Evolutionary conservation across 2,888 invertebrate species (phyloP), one percentile per base, ranked within the genome.

Genomic region (Machimus rusticus): DNA sequence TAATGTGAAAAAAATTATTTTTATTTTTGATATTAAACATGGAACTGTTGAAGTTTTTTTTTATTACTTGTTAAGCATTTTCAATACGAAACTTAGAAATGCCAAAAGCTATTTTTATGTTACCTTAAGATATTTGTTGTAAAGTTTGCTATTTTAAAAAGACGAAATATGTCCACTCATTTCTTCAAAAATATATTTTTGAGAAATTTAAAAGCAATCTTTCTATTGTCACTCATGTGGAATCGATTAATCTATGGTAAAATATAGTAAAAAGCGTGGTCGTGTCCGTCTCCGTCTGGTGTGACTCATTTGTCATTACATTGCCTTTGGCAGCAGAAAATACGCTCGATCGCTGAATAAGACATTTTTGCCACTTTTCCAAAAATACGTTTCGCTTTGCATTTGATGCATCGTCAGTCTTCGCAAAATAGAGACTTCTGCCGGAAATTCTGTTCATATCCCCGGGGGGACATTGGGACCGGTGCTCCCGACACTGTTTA

Each of bases 331-430:
- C 16, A 46, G 51, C 31, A 46, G 79, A 51, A 37, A 78, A 78
- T 46, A 81, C 81, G 55, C 34, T 28, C n/a, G 34, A 28, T 31
- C 34, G 81, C 81, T 51, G 51, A 81, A 81, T 81, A 51, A 81
- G 81, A 81, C 31, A 51, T n/a, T 81, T 76, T 81, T 81, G 51
- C 78, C 39, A 16, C 28, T 81, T 81, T 55, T 51, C 81, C 55
- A 66, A 81, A 81, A 81, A 81, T 81, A 81, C 43, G 78, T 34
- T 34, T 31, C n/a, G n/a, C 43, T 81, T 81, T 81, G 55, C 37
- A 37, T 81, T 51, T 81, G 55, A 81, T 82, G 82, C 82, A 82
- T 19, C 31, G 57, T 66, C 76, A 82, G 46, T 82, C 57, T 31
- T 66, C 82, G 34, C 51, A 57, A 82, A 82, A 82, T 82, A 82